Evolutionary conservation across 2,797 vertebrate genomes (phyloP), one percentile per base, ranked within the genome.

Genomic region (Percopsis omiscomaycus): DNA sequence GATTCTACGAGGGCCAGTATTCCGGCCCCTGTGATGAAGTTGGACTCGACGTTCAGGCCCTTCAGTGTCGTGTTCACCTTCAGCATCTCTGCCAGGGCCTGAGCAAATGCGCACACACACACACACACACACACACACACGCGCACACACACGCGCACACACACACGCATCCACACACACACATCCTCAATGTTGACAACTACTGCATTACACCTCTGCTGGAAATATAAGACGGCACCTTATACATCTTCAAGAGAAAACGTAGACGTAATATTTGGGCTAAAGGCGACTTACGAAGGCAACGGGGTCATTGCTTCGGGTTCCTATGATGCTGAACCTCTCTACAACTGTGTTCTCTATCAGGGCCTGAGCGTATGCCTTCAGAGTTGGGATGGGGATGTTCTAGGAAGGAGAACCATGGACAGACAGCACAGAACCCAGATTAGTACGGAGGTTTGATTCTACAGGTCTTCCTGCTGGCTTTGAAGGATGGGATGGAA

Each of bases 21-120:
- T 69, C 97, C 97, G 0, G 93, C 81, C 58, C 97, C 97, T 0
- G 96, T 98, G 71, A 99, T 97, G 87, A 99, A 99, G 88, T 99
- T 99, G 32, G 97, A 98, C 80, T 99, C 97, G 15, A 99, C 92
- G 0, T 99, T 99, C 83, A 99, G 92, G 60, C 94, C 94, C 89
- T 95, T 98, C 81, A 99, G 65, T 0, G 89, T 94, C 45, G 87
- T 92, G 73, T 99, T 99, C 63, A 94, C 94, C 77, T 93, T 96
- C 80, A 99, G 64, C 97, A 98, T 98, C 77, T 97, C 95, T 42
- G 97, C 96, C 66, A 99, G 84, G 3, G 97, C 95, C 97, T 99
- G 88, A 10, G 2, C 60, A 64, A 28, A 55, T 59, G 12, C 68
- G 11, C 50, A 77, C 47, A 71, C 51, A 78, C 59, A 74, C 22